phyloP scores from a whole-genome alignment of 2,797 vertebrate species.

The Gymnocypris eckloni region DNA sequence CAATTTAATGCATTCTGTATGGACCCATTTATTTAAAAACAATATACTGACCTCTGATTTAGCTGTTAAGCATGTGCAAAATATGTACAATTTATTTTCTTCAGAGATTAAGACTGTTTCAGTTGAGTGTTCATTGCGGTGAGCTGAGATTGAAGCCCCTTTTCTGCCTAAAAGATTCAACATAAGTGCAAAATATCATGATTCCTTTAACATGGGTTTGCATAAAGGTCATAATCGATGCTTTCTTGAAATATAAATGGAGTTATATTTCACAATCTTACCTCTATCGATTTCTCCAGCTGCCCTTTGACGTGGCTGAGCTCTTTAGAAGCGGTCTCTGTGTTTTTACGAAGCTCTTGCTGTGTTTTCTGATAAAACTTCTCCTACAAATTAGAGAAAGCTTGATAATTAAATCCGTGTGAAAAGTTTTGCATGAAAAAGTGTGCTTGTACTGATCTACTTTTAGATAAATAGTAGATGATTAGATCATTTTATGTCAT shows the following conservation, averaged over 20 bases:
- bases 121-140: constrained; percentile 78
- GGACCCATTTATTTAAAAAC: too few relatives aligned
- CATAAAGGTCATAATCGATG: not conserved
- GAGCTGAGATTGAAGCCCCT: constrained; percentile 81
- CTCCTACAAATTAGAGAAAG: constrained; percentile 76
- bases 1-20: too few relatives aligned
- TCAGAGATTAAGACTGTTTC: too few relatives aligned
- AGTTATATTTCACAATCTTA: constrained; percentile 63
- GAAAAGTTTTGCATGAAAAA: not conserved
- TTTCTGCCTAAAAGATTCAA: constrained; percentile 77
- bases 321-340: constrained; percentile 81
- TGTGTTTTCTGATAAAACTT: constrained; percentile 86
- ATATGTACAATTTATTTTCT: too few relatives aligned
- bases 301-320: constrained; percentile 82
- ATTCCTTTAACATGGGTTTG: not conserved
- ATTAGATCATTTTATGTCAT: not conserved
- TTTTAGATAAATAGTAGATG: not conserved
- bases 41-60: too few relatives aligned
- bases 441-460: not conserved
- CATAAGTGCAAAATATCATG: not conserved
- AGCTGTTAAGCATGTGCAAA: too few relatives aligned
- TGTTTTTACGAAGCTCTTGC: constrained; percentile 84
- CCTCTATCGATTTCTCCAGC: constrained; percentile 86
- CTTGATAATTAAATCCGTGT: not conserved
- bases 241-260: not conserved